These are phyloP conservation scores for Sminthurinus signatus DNA, from an alignment of 1,140 invertebrate species.

Conservation along the genomic window DNA sequence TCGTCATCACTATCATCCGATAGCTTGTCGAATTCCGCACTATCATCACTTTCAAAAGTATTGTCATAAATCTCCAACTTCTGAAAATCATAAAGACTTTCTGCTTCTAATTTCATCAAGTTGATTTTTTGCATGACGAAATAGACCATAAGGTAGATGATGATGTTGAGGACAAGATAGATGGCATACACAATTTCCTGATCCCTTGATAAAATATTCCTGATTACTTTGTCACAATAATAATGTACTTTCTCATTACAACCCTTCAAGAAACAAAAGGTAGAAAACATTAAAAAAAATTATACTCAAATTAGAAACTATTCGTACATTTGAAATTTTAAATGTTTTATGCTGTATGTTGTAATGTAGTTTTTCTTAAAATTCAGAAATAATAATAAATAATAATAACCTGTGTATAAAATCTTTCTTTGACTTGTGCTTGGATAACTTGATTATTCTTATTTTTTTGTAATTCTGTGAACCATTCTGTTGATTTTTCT, in stretches of 20 bases:
- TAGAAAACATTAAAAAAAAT: too few species aligned
- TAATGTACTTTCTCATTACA: not conserved
- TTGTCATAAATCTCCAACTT: slow-evolving; percentile 10
- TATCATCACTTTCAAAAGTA: slow-evolving; percentile 15
- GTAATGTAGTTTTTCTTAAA: too few species aligned
- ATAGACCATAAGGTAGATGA: slow-evolving; percentile 7
- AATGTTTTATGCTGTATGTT: too few species aligned
- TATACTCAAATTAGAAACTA: too few species aligned
- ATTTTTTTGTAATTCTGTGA: too few species aligned
- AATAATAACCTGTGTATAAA: too few species aligned
- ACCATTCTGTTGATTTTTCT: not conserved
- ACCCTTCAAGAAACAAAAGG: too few species aligned
- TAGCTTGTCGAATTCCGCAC: slow-evolving; percentile 10
- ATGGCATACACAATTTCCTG: not conserved
- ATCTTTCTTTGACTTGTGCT: too few species aligned
- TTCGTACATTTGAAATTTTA: too few species aligned
- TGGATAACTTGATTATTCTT: too few species aligned
- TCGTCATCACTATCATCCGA: too few species aligned
- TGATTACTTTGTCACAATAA: not conserved
- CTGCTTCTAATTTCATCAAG: not conserved
- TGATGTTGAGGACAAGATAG: not conserved
- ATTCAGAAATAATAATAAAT: too few species aligned
- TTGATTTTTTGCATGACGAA: slow-evolving; percentile 10
- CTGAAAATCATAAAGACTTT: not conserved
- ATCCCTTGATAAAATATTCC: not conserved